These are phyloP conservation scores for Baccha elongata DNA, from an alignment of 2,888 invertebrate species.

Conservation along the genomic window DNA sequence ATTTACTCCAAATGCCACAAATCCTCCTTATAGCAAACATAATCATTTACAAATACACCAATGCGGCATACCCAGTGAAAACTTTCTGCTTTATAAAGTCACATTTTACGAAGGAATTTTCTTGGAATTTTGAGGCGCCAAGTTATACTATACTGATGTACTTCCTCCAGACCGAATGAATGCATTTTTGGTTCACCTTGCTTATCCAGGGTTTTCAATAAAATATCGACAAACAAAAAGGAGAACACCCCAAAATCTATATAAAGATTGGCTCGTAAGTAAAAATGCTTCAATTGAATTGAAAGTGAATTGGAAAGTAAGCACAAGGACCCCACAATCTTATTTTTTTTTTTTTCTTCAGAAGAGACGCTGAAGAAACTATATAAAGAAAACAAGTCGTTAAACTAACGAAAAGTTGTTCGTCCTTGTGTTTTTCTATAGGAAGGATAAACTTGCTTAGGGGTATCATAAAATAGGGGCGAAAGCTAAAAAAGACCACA, in stretches of 20 bases:
- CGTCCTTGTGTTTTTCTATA: not conserved
- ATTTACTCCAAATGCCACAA: conserved; percentile 46
- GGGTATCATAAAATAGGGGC: conserved; percentile 37
- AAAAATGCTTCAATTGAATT: conserved; percentile 38
- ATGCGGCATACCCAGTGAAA: conserved; percentile 37
- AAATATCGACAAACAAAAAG: not conserved
- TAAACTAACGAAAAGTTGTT: conserved; percentile 36
- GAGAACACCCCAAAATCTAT: not conserved
- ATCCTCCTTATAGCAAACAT: conserved; percentile 56
- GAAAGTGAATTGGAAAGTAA: conserved; percentile 46
- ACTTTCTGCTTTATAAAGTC: conserved; percentile 47
- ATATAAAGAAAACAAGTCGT: conserved; percentile 3
- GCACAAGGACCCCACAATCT: conserved; percentile 19
- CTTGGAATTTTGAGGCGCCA: conserved; percentile 25
- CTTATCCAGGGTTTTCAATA: not conserved
- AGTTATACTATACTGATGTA: not conserved
- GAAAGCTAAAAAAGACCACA: conserved; percentile 45
- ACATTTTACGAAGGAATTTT: conserved; percentile 24
- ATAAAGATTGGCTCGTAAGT: conserved; percentile 34
- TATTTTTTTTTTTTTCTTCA: conserved; percentile 21
- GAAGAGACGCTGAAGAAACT: not conserved
- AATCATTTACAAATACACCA: conserved; percentile 61
- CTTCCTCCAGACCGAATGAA: conserved; percentile 4
- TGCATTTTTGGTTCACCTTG: conserved; percentile 26
- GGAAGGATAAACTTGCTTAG: conserved; percentile 48